phyloP scores from a whole-genome alignment of 2,888 invertebrate species.

The Epistrophe eligans region DNA sequence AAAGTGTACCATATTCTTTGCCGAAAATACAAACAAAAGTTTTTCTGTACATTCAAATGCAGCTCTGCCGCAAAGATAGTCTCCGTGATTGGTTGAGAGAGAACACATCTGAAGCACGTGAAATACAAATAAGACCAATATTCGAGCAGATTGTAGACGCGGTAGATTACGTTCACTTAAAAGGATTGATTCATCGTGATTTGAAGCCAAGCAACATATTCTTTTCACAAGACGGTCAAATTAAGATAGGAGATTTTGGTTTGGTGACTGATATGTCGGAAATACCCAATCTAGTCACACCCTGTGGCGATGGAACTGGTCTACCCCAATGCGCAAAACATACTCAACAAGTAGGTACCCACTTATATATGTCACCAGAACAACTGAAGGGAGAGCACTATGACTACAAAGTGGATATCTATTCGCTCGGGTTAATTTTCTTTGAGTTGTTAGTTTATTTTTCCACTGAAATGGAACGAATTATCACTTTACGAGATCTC shows the following conservation, averaged over 20 bases:
- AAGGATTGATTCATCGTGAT: conserved; percentile 97
- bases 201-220: conserved; percentile 97
- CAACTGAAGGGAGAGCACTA: conserved; percentile 91
- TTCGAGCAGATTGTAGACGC: conserved; percentile 97
- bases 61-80: conserved; percentile 94
- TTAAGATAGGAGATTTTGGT: conserved; percentile 99
- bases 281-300: conserved; percentile 82
- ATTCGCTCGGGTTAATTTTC: conserved; percentile 96
- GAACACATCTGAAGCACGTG: conserved; percentile 85
- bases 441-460: conserved; percentile 97
- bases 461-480: conserved; percentile 95
- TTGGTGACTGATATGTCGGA: conserved; percentile 95
- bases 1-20: conserved; percentile 70
- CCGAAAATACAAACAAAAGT: conserved; percentile 84
- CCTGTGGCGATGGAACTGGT: conserved; percentile 79
- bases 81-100: conserved; percentile 94
- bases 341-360: conserved; percentile 91
- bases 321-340: conserved; percentile 84
- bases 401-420: conserved; percentile 97
- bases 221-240: conserved; percentile 94
- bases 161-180: conserved; percentile 97
- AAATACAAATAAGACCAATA: conserved; percentile 86
- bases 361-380: conserved; percentile 99
- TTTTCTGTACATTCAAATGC: conserved; percentile 99
- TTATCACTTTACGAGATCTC: conserved; percentile 87